Conservation (phyloP, 64 coral and sea anemone genomes). For the Porites lutea region DNA sequence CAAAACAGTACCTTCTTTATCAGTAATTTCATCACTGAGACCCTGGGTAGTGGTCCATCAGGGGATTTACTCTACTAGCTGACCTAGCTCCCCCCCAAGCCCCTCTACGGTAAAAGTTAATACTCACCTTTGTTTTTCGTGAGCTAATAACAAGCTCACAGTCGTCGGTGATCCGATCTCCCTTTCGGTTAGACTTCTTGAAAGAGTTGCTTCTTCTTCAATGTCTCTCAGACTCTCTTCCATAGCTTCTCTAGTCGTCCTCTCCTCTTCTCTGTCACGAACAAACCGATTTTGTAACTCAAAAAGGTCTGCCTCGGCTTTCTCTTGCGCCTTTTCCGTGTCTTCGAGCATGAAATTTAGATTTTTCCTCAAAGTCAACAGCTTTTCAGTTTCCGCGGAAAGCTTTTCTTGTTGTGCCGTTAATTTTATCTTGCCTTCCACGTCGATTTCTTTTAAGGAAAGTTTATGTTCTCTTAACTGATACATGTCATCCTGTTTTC, state of each 20-base stretch:
- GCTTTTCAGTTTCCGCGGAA: slow-evolving; percentile 53
- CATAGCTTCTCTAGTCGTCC: slow-evolving; percentile 74
- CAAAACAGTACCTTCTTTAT: no score
- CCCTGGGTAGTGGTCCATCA: no score
- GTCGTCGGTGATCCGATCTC: slow-evolving; percentile 66
- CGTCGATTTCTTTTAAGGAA: slow-evolving; percentile 83
- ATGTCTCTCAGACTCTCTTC: slow-evolving; percentile 87
- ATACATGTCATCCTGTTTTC: slow-evolving; percentile 77
- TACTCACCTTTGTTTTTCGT: slow-evolving; percentile 45
- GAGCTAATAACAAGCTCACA: slow-evolving; percentile 42
- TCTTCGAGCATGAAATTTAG: slow-evolving; percentile 79
- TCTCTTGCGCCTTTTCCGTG: slow-evolving; percentile 80
- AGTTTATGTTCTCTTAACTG: slow-evolving; percentile 73
- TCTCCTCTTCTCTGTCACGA: slow-evolving; percentile 87
- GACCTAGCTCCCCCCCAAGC: no score
- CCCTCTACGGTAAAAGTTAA: not conserved
- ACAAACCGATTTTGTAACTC: slow-evolving; percentile 78
- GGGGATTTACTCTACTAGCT: no score
- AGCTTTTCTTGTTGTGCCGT: slow-evolving; percentile 70
- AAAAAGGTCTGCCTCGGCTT: slow-evolving; percentile 83
- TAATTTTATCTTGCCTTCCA: slow-evolving; percentile 86
- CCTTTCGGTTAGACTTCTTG: slow-evolving; percentile 75
- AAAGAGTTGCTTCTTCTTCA: slow-evolving; percentile 87
- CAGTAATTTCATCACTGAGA: no score
- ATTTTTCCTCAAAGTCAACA: slow-evolving; percentile 53